Conservation (phyloP, 2,888 invertebrate genomes). For the Drosophila colorata region DNA sequence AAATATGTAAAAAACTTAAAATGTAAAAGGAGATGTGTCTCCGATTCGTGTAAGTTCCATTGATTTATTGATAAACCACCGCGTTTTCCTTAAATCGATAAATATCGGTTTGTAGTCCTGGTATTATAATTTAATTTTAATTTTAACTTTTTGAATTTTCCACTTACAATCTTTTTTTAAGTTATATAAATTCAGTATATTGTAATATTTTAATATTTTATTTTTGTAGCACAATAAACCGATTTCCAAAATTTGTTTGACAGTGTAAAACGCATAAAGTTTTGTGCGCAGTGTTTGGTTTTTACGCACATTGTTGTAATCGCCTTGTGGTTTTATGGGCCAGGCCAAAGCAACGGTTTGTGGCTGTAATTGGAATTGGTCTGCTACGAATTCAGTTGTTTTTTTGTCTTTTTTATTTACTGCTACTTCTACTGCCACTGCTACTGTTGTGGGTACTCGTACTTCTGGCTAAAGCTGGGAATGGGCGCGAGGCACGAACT, state of each 20-base stretch:
- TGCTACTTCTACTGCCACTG: constrained; percentile 22
- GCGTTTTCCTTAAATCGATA: too few relatives aligned
- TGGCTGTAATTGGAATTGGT: constrained; percentile 35
- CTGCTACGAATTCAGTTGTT: constrained; percentile 15
- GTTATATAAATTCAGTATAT: too few relatives aligned
- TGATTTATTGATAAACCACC: too few relatives aligned
- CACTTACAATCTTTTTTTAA: too few relatives aligned
- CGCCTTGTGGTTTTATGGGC: constrained; percentile 53
- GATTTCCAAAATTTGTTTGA: background rate
- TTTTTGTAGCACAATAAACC: too few relatives aligned
- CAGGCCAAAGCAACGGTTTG: constrained; percentile 36
- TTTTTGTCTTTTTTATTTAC: constrained; percentile 3
- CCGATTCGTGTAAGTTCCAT: too few relatives aligned
- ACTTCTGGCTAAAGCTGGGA: constrained; percentile 59
- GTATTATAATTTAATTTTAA: too few relatives aligned
- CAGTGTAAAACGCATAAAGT: constrained; percentile 13
- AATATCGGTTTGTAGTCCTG: too few relatives aligned
- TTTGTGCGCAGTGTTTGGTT: constrained; percentile 14
- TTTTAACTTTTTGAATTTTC: too few relatives aligned
- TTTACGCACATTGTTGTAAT: constrained; percentile 34
- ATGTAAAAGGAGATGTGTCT: too few relatives aligned
- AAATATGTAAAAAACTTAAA: too few relatives aligned
- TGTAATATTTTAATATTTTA: too few relatives aligned
- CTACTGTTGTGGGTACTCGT: constrained; percentile 15
- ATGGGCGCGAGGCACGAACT: constrained; percentile 38